These are phyloP conservation scores for Tetragonisca angustula DNA, from an alignment of 2,888 invertebrate species.

Conservation along the genomic window DNA sequence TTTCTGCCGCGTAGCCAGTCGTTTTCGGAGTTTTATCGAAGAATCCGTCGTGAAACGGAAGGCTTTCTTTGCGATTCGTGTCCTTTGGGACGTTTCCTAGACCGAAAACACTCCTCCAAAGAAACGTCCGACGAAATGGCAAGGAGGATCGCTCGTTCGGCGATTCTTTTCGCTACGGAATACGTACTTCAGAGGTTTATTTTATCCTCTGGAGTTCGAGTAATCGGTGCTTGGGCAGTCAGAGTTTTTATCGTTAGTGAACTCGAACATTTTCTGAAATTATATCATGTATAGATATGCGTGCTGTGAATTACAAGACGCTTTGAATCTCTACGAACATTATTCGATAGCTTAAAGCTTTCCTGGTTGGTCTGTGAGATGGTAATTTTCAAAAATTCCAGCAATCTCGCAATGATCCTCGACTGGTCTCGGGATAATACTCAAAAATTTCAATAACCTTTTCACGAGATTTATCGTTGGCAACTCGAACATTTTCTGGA, in stretches of 20 bases:
- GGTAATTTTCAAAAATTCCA: no score
- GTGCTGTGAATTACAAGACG: no score
- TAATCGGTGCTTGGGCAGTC: not conserved
- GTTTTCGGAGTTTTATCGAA: slow-evolving; percentile 68
- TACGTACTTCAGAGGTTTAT: not conserved
- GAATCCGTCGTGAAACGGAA: slow-evolving; percentile 62
- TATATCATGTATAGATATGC: no score
- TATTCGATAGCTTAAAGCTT: no score
- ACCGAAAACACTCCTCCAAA: slow-evolving; percentile 38
- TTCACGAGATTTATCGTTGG: no score
- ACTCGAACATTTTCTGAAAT: no score
- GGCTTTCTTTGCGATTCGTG: slow-evolving; percentile 49
- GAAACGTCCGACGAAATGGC: slow-evolving; percentile 33
- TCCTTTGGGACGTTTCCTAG: slow-evolving; percentile 54
- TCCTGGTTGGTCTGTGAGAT: no score
- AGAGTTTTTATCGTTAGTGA: not conserved
- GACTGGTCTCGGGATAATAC: no score
- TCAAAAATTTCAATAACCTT: no score
- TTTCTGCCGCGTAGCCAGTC: slow-evolving; percentile 26
- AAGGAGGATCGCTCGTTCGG: slow-evolving; percentile 20
- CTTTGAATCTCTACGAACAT: no score
- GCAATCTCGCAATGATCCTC: no score
- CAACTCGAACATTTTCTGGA: no score
- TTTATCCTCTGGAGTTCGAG: not conserved
- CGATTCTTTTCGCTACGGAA: slow-evolving; percentile 12